Percentiles rank a stretch among this genome's conserved stretches.
phyloP scores from a whole-genome alignment of 2,888 invertebrate species.

The Sepioteuthis lessoniana region DNA sequence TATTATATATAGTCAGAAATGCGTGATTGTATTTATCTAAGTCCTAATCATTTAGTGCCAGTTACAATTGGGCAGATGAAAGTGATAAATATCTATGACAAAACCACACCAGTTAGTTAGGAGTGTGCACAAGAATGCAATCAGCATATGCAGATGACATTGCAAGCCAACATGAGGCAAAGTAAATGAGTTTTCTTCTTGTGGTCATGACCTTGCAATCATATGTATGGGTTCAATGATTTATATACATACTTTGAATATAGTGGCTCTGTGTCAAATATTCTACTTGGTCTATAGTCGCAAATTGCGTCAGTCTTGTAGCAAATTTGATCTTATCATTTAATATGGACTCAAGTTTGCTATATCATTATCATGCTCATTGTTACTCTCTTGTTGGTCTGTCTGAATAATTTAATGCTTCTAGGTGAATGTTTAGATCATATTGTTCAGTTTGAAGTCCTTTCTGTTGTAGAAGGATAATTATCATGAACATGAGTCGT shows the following conservation, averaged over 20 bases:
- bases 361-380: too few relatives aligned
- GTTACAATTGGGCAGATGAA: neutral
- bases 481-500: too few relatives aligned
- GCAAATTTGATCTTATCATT: too few relatives aligned
- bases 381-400: too few relatives aligned
- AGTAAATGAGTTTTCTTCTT: neutral
- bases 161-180: neutral
- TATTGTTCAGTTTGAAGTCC: too few relatives aligned
- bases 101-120: neutral
- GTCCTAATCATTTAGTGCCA: neutral
- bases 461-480: too few relatives aligned
- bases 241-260: neutral
- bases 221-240: neutral
- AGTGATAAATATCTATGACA: slow-evolving; percentile 8
- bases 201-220: neutral
- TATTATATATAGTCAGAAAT: neutral
- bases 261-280: too few relatives aligned
- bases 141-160: neutral
- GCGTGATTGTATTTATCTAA: neutral
- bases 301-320: too few relatives aligned
- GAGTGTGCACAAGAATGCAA: neutral
- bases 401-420: too few relatives aligned
- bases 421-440: too few relatives aligned
- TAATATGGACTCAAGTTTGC: too few relatives aligned
- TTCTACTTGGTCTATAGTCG: too few relatives aligned